Evolutionary conservation across 2,113 vertebrate genomes (phyloP), one percentile per base, ranked within the genome.

Genomic region (Ancistrus triradiatus): DNA sequence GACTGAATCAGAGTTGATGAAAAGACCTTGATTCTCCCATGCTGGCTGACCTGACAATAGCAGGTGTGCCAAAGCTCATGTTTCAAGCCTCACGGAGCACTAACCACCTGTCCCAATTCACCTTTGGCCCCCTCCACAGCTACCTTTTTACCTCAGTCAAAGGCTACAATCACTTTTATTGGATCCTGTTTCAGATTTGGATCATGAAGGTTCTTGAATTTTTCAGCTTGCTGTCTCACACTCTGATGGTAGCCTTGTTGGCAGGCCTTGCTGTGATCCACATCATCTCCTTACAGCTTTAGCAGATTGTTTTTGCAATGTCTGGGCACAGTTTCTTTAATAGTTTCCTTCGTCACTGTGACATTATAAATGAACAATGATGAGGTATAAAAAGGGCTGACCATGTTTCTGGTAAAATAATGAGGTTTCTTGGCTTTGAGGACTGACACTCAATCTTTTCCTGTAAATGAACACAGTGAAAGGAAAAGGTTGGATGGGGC

Each of bases 41-140:
- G 68, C 63, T 72, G 74, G 62, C 77, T 79, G 78, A 81, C 79
- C 81, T 73, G 69, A 68, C 80, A 78, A 77, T 74, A 84, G 78
- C 84, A 88, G 88, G 88, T 82, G 88, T 86, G 82, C 70, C 79
- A 71, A 69, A 78, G 84, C 83, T 90, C 81, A 63, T 66, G 83
- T 90, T 87, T 81, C 88, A 81, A 52, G 59, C 72, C 66, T 33
- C 69, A 61, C 24, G 31, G 40, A 63, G 66, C 42, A 50, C 67
- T 63, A 57, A 62, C 70, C 75, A 77, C 68, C 77, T 79, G 75
- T 61, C 65, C 55, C 42, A 14, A 21, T 48, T 72, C 70, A 75
- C 72, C 72, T 75, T 63, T 68, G 51, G 18, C 55, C n/a, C 53
- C 22, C 35, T n/a, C 22, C 15, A 42, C 19, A 22, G n/a, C 38